phyloP scores from a whole-genome alignment of 2,797 vertebrate species.

The Saxicola maurus region DNA sequence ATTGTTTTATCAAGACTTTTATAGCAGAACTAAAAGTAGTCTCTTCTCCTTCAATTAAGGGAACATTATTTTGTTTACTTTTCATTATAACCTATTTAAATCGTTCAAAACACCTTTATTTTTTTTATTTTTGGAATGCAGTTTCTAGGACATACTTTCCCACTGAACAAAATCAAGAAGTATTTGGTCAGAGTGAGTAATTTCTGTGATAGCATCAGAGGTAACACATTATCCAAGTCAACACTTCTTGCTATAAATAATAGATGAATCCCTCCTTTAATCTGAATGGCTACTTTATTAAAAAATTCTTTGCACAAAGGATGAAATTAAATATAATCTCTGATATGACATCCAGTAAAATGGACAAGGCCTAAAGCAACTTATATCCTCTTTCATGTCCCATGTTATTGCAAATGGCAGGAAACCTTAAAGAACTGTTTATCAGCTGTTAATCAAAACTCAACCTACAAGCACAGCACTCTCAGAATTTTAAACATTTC shows the following conservation, averaged over 20 bases:
- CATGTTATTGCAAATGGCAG: not conserved
- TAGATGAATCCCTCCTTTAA: slow-evolving; percentile 21
- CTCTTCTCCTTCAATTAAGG: not conserved
- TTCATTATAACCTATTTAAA: not conserved
- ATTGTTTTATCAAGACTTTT: not conserved
- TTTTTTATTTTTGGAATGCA: not conserved
- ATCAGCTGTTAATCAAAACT: slow-evolving; percentile 24
- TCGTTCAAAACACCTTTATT: not conserved
- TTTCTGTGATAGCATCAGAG: slow-evolving; percentile 22
- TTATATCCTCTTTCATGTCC: slow-evolving; percentile 15
- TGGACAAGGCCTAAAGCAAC: slow-evolving; percentile 19
- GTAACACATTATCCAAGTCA: not conserved
- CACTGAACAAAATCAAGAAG: not conserved
- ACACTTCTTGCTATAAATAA: slow-evolving; percentile 17
- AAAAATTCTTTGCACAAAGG: slow-evolving; percentile 15
- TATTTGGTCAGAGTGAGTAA: not conserved
- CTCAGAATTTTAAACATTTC: slow-evolving; percentile 20
- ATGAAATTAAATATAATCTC: slow-evolving; percentile 35
- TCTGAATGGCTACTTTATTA: slow-evolving; percentile 31
- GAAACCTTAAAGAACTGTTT: not conserved
- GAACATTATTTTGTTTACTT: not conserved
- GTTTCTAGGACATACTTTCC: not conserved
- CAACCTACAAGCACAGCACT: not conserved
- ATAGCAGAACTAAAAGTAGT: not conserved
- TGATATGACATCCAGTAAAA: slow-evolving; percentile 12